Evolutionary conservation across 1,140 invertebrate genomes (phyloP).

Genomic region (Lepidostoma basale): DNA sequence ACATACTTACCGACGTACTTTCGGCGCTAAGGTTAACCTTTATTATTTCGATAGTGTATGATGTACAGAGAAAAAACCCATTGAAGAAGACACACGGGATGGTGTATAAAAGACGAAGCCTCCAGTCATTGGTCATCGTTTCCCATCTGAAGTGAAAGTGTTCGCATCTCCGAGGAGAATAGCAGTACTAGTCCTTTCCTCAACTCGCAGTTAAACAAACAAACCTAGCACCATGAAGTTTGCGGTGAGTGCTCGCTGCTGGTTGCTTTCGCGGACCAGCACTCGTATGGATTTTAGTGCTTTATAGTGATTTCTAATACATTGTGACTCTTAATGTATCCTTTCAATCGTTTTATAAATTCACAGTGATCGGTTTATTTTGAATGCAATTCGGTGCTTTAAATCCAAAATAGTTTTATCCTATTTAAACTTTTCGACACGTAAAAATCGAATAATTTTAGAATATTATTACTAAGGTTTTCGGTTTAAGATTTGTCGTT

Average conservation of each 20-base stretch:
- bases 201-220: conserved; percentile 19
- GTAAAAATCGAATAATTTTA: too few relatives aligned
- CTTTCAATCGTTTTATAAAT: too few relatives aligned
- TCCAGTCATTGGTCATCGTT: conserved; percentile 39
- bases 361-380: too few relatives aligned
- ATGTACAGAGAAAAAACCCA: conserved; percentile 5
- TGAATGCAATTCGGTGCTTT: too few relatives aligned
- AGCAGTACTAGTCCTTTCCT: conserved; percentile 12
- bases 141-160: conserved; percentile 44
- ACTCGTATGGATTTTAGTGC: too few relatives aligned
- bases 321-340: too few relatives aligned
- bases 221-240: conserved; percentile 35
- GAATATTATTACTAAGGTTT: too few relatives aligned
- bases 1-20: too few relatives aligned
- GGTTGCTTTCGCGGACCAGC: background rate
- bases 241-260: conserved; percentile 35
- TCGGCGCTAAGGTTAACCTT: conserved; percentile 36
- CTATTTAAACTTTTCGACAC: too few relatives aligned
- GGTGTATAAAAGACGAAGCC: conserved; percentile 44
- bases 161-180: conserved; percentile 27
- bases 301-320: too few relatives aligned
- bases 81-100: conserved; percentile 37
- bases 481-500: too few relatives aligned
- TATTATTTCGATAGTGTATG: conserved; percentile 34
- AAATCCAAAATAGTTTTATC: too few relatives aligned